A percentile compares a stretch with the other conserved stretches of the same genome.
phyloP scores from a whole-genome alignment of 2,797 vertebrate genomes.

The Cyclura pinguis region DNA sequence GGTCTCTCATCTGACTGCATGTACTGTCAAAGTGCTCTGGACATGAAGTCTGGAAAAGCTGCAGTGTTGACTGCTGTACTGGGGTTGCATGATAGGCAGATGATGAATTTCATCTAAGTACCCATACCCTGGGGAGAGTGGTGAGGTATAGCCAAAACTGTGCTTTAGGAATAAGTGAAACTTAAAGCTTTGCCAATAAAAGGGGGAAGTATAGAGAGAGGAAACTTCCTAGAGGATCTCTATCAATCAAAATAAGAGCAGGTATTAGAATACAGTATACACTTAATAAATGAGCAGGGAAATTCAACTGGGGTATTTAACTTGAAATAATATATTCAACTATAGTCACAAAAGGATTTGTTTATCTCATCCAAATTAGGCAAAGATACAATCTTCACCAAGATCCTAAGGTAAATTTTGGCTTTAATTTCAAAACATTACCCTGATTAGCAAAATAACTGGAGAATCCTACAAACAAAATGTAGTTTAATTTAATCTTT shows the following conservation, averaged over 20 bases:
- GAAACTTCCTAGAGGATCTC: background rate
- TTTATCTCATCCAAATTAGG: background rate
- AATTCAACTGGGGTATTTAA: background rate
- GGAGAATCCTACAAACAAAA: background rate
- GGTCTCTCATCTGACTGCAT: slow-evolving; percentile 77
- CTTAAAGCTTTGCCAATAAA: background rate
- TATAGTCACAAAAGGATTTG: background rate
- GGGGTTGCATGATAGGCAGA: slow-evolving; percentile 37
- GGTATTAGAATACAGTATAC: background rate
- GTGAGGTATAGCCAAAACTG: background rate
- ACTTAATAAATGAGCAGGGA: background rate
- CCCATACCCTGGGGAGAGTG: background rate
- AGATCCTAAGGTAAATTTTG: slow-evolving; percentile 5
- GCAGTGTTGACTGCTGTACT: slow-evolving; percentile 60
- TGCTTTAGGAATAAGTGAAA: background rate
- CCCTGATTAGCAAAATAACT: background rate
- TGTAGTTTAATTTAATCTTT: background rate
- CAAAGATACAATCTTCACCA: background rate
- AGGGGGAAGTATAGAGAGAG: background rate
- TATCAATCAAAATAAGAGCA: background rate
- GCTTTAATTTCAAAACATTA: background rate
- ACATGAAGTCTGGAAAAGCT: slow-evolving; percentile 60
- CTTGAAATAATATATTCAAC: background rate
- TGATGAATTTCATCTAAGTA: slow-evolving; percentile 40
- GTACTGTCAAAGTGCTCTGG: slow-evolving; percentile 71